Conservation (phyloP, 2,113 vertebrate species). For the Neogobius melanostomus region DNA sequence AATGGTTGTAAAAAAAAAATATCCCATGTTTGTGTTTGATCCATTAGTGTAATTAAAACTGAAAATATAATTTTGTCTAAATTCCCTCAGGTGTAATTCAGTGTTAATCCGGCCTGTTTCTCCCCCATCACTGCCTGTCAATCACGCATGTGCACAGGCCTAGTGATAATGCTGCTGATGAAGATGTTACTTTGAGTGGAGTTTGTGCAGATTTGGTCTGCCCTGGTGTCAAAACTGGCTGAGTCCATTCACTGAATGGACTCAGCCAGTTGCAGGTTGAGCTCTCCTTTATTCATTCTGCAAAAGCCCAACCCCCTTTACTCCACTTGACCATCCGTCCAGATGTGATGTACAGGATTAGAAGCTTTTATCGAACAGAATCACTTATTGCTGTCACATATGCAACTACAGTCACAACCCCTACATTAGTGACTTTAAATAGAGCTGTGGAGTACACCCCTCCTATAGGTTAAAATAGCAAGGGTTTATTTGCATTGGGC, state of each 20-base stretch:
- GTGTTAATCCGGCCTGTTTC: constrained; percentile 55
- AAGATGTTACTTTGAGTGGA: constrained; percentile 15
- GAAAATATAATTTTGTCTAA: constrained; percentile 65
- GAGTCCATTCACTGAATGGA: constrained; percentile 48
- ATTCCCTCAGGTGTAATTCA: constrained; percentile 71
- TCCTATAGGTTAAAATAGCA: neutral
- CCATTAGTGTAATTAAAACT: constrained; percentile 75
- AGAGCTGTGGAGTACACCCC: neutral
- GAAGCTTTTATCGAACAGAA: constrained; percentile 60
- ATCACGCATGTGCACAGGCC: constrained; percentile 36
- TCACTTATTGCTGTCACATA: constrained; percentile 25
- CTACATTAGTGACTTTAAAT: constrained; percentile 16
- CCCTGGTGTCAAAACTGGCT: constrained; percentile 22
- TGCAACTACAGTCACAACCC: constrained; percentile 21
- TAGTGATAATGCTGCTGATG: constrained; percentile 50
- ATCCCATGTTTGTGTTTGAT: constrained; percentile 56
- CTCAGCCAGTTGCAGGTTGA: constrained; percentile 34
- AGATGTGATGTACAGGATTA: constrained; percentile 69
- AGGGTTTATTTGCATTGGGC: neutral
- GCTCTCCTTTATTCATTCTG: constrained; percentile 44
- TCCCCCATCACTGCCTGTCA: constrained; percentile 29
- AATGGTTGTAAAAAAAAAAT: constrained; percentile 51
- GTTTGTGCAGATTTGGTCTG: constrained; percentile 27
- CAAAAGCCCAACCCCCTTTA: constrained; percentile 29
- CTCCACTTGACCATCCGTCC: constrained; percentile 51